Evolutionary conservation across 1,140 invertebrate genomes (phyloP).

Genomic region (Atta cephalotes): DNA sequence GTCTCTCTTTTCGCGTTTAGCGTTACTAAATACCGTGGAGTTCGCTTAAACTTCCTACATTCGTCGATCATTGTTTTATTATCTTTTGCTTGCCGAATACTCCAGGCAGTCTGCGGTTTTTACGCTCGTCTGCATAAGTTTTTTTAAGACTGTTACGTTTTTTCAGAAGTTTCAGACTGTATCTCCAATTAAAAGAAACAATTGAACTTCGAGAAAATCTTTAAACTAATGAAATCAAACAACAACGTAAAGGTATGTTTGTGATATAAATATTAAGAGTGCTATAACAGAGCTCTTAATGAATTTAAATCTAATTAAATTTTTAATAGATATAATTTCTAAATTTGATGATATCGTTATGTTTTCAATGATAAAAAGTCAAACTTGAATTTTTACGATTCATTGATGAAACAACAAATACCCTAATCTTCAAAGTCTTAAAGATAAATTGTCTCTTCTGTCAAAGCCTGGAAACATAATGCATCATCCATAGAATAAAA

Average conservation of each 20-base stretch:
- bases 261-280: not conserved
- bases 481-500: constrained; percentile 21
- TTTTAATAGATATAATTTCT: not conserved
- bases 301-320: not conserved
- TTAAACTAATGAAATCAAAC: constrained; percentile 1
- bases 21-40: constrained; percentile 30
- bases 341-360: not conserved
- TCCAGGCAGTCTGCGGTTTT: constrained; percentile 2
- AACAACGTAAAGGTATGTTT: not conserved
- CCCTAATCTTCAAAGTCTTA: not conserved
- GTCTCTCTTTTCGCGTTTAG: not conserved
- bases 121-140: not conserved
- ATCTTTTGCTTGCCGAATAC: not conserved
- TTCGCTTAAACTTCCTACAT: constrained; percentile 22
- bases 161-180: not conserved
- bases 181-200: not conserved
- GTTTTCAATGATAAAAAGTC: not conserved
- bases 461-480: constrained; percentile 25
- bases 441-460: constrained; percentile 19
- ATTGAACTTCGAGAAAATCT: not conserved
- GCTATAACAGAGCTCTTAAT: not conserved
- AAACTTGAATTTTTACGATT: constrained; percentile 3
- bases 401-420: not conserved
- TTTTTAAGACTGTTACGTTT: constrained; percentile 3
- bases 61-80: constrained; percentile 33